Evolutionary conservation across 1,140 invertebrate genomes (phyloP), one percentile per base, ranked within the genome.

Genomic region (Leptopilina clavipes): DNA sequence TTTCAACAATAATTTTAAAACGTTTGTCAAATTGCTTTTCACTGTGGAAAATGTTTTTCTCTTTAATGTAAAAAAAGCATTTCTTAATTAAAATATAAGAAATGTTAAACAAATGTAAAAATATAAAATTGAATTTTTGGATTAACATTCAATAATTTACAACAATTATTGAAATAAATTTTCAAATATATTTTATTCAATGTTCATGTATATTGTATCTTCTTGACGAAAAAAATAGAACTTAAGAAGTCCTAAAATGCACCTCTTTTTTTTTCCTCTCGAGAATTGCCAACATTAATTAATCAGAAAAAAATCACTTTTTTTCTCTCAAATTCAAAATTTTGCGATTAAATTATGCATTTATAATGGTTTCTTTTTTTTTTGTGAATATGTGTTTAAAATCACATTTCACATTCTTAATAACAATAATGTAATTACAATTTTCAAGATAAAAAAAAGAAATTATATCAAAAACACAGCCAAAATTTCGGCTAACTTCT

Each of bases 141-240:
- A 17, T 65, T 22, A 37, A 65, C 3, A 12, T 19, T 56, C 10
- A 65, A 31, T 65, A 25, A 65, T 25, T n/a, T n/a, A 65, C 56
- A 65, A n/a, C 3, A 19, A 25, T 65, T 65, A 25, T 65, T 65
- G 59, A 22, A 65, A 79, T 83, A 71, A 77, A 81, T 70, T 85
- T 78, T 76, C 72, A 85, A 83, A 83, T 83, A 84, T 85, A 84
- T 84, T 85, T 84, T 84, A 84, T 84, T 84, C 75, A 80, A 85
- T 44, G 76, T 54, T 54, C 56, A 79, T 65, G 40, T 70, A 59
- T 65, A 65, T 31, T 22, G 22, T 65, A 31, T 65, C 25, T 19
- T 25, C 22, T 37, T 65, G 25, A 25, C 11, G 11, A 31, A 65
- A 65, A 59, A 6, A 19, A 65, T 31, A 31, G 10, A 31, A 65